phyloP scores from a whole-genome alignment of 2,113 vertebrate species.

The Circaetus cinerascens region DNA sequence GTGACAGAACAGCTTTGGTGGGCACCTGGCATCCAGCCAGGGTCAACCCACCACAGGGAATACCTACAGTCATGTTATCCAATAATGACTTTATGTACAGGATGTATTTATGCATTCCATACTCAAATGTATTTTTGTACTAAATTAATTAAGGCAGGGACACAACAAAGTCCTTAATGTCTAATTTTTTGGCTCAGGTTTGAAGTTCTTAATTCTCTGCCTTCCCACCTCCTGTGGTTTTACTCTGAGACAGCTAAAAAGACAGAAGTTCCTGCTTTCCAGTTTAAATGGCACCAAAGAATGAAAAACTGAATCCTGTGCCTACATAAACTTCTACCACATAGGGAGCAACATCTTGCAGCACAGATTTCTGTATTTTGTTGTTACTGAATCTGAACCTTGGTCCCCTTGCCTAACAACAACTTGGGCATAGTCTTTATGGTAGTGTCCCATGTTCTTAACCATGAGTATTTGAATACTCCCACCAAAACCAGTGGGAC shows the following conservation, averaged over 20 bases:
- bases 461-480: not conserved
- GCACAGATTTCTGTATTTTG: not conserved
- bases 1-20: not conserved
- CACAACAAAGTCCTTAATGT: not conserved
- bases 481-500: not conserved
- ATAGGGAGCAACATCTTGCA: not conserved
- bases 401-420: not conserved
- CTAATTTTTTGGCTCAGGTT: not conserved
- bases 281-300: not conserved
- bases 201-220: not conserved
- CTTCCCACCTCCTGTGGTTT: not conserved
- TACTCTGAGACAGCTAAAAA: not conserved
- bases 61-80: not conserved
- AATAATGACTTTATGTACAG: not conserved
- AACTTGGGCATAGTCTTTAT: not conserved
- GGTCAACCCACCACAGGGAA: not conserved
- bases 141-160: not conserved
- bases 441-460: not conserved
- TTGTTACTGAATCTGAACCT: not conserved
- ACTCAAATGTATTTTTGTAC: not conserved
- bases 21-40: not conserved
- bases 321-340: not conserved
- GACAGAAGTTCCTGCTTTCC: not conserved
- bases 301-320: not conserved
- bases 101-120: not conserved